Evolutionary conservation across 1,140 invertebrate species (phyloP), one percentile per base, ranked within the genome.

Genomic region (Euschistus heros): DNA sequence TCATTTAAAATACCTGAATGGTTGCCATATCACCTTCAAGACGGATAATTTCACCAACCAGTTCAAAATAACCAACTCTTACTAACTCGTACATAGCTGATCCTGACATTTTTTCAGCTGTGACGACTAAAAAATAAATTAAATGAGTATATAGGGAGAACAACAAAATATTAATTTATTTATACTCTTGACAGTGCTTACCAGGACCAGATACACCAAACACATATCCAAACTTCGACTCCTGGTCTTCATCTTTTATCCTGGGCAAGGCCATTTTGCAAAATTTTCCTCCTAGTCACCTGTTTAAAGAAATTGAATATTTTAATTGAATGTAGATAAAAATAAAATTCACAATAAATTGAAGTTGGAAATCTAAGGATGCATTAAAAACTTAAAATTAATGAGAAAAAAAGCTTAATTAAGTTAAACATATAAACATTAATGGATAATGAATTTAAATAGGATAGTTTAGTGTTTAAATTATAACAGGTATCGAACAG

Each of bases 1-100:
- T n/a, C n/a, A n/a, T n/a, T n/a, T 26, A 14, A 59, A 10, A 50
- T 75, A 88, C 87, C 84, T 98, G 95, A 76, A 99, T 99, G 67
- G 97, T 99, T 55, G 97, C 97, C 88, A 97, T 94, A 76, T 99
- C 97, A 65, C 95, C 95, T 80, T 99, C 97, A 64, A 99, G 81
- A 77, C 97, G 87, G 80, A 99, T 99, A 76, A 99, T 99, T 81
- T 99, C 97, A 68, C 97, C 97, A 2, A 99, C 97, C 70, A 99
- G 80, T 78, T 99, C 95, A 70, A 87, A 85, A 77, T 99, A 97
- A 17, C 97, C 97, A 10, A 99, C 97, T 74, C 97, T 86, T 62
- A 99, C 97, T 79, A 99, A 77, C 78, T 99, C 97, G 85, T 99
- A 99, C 96, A 99, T 99, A 82, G 97, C 97, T 14, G 97, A 92